A percentile compares a stretch with the other conserved stretches of the same genome.
Evolutionary conservation across 2,797 vertebrate species (phyloP).

Genomic region (Lepilemur ruficaudatus): DNA sequence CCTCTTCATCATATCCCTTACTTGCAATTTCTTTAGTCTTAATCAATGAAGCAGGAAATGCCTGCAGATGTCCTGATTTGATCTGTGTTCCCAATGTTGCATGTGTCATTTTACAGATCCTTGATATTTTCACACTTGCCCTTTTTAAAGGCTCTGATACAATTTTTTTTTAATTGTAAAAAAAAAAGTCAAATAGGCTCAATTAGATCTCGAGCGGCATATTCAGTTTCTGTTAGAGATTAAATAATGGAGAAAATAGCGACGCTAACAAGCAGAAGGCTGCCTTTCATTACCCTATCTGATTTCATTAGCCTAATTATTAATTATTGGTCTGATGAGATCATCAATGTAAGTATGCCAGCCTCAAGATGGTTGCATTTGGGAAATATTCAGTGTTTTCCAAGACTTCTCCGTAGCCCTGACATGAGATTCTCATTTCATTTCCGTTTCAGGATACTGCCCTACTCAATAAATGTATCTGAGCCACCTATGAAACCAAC

Average conservation of each 20-base stretch:
- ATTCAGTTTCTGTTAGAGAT: conserved; percentile 74
- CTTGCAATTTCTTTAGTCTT: not conserved
- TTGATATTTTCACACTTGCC: conserved; percentile 34
- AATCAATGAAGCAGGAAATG: not conserved
- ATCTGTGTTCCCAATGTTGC: not conserved
- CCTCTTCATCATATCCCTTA: not conserved
- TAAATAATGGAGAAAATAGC: conserved; percentile 77
- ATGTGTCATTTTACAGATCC: not conserved
- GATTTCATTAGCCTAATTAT: conserved; percentile 78
- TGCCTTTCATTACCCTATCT: conserved; percentile 68
- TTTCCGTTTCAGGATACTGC: conserved; percentile 52
- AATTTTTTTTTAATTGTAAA: not conserved
- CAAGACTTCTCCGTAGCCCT: not conserved
- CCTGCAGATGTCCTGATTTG: not conserved
- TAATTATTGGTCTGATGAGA: conserved; percentile 77
- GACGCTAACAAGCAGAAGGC: conserved; percentile 48
- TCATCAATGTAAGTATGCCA: conserved; percentile 70
- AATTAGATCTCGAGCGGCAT: conserved; percentile 61
- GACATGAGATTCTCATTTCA: conserved; percentile 26
- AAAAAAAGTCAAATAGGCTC: conserved; percentile 62
- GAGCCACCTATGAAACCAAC: conserved; percentile 33
- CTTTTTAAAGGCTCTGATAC: conserved; percentile 35
- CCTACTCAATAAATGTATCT: conserved; percentile 70
- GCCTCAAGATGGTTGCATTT: conserved; percentile 10
- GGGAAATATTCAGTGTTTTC: conserved; percentile 41